Percentiles rank a stretch among this genome's conserved stretches.
Evolutionary conservation across 2,888 invertebrate species (phyloP).

Genomic region (Notodonta ziczac): DNA sequence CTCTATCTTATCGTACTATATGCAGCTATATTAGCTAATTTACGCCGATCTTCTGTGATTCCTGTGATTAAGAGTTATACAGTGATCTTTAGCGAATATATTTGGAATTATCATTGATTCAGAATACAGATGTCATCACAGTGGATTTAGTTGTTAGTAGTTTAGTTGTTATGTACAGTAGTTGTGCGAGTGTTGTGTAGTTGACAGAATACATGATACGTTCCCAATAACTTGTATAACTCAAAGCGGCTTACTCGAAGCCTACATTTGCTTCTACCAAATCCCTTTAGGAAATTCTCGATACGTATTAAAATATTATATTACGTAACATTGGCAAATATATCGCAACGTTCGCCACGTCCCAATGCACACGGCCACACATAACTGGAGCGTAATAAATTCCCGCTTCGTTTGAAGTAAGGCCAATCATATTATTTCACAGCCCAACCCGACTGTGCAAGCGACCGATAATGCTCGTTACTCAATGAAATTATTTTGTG

Average conservation of each 20-base stretch:
- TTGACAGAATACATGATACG: too few relatives aligned
- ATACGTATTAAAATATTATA: conserved; percentile 37
- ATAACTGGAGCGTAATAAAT: conserved; percentile 71
- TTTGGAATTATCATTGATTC: too few relatives aligned
- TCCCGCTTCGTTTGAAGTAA: conserved; percentile 50
- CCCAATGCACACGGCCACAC: conserved; percentile 60
- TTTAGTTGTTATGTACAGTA: too few relatives aligned
- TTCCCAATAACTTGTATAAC: background rate
- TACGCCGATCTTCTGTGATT: too few relatives aligned
- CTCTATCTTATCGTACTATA: too few relatives aligned
- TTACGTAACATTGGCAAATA: conserved; percentile 44
- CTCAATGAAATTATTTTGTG: conserved; percentile 42
- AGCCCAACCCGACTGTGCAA: conserved; percentile 35
- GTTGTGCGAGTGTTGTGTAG: too few relatives aligned
- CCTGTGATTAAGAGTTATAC: too few relatives aligned
- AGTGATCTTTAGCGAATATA: too few relatives aligned
- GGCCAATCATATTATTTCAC: conserved; percentile 51
- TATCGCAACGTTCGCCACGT: conserved; percentile 56
- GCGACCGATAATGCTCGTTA: conserved; percentile 40
- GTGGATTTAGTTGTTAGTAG: too few relatives aligned
- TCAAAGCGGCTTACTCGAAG: background rate
- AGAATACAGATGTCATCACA: too few relatives aligned
- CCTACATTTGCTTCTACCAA: background rate
- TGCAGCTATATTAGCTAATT: too few relatives aligned
- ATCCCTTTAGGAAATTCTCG: conserved; percentile 25